Evolutionary conservation across 2,888 invertebrate species (phyloP).

Genomic region (Trichopoda pennipes): DNA sequence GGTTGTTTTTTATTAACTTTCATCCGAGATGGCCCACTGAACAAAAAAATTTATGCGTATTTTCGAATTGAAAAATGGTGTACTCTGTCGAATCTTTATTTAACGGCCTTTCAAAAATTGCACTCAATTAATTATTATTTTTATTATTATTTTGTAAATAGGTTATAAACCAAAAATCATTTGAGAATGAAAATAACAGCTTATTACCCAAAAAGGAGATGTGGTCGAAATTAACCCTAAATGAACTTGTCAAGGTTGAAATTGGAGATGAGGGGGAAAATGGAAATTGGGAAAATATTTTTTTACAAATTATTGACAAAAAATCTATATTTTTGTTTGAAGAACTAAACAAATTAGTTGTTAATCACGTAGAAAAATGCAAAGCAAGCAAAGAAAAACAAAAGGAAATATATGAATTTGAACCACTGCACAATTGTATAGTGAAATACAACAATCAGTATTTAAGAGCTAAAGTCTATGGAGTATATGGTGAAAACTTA

Average conservation of each 20-base stretch:
- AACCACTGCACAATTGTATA: constrained; percentile 72
- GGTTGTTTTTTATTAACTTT: no score
- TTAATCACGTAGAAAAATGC: constrained; percentile 52
- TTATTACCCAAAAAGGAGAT: constrained; percentile 51
- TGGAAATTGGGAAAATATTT: constrained; percentile 70
- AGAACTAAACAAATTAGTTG: constrained; percentile 59
- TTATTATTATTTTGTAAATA: not conserved
- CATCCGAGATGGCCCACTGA: no score
- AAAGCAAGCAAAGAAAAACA: constrained; percentile 33
- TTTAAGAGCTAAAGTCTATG: constrained; percentile 72
- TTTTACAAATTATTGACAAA: constrained; percentile 67
- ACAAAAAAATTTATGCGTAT: no score
- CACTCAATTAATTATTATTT: not conserved
- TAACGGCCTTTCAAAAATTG: not conserved
- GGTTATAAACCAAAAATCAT: not conserved
- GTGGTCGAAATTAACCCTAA: constrained; percentile 66
- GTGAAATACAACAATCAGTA: constrained; percentile 69
- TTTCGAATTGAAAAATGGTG: no score
- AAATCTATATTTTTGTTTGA: constrained; percentile 58
- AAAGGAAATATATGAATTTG: constrained; percentile 50
- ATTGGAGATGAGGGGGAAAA: constrained; percentile 70
- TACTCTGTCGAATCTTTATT: not conserved
- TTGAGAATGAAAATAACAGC: not conserved
- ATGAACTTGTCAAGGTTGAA: constrained; percentile 69
- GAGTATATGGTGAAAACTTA: constrained; percentile 51